Evolutionary conservation across 2,888 invertebrate species (phyloP).

Genomic region (Andrena camellia): DNA sequence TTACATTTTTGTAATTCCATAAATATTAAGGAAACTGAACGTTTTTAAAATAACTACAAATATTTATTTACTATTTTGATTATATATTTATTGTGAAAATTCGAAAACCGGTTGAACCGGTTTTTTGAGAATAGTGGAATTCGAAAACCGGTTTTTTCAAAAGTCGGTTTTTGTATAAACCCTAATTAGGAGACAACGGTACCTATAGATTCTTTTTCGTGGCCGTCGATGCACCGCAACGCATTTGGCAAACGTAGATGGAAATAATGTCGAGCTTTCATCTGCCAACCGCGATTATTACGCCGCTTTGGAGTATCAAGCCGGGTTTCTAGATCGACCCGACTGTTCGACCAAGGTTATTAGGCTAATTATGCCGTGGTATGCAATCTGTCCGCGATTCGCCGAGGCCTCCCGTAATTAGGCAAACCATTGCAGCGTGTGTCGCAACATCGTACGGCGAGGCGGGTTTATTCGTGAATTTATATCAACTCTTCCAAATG

Average conservation of each 20-base stretch:
- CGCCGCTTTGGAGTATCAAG: constrained; percentile 10
- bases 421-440: constrained; percentile 54
- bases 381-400: constrained; percentile 59
- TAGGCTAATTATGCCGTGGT: constrained; percentile 66
- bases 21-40: no score
- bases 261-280: constrained; percentile 22
- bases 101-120: no score
- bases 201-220: neutral
- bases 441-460: constrained; percentile 32
- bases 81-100: no score
- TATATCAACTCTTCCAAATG: neutral
- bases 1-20: no score
- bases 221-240: neutral
- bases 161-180: no score
- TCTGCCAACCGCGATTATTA: constrained; percentile 24
- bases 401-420: constrained; percentile 66
- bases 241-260: constrained; percentile 16
- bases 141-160: no score
- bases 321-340: constrained; percentile 41
- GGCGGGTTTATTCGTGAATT: constrained; percentile 12
- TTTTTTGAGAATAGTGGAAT: no score
- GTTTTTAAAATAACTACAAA: no score
- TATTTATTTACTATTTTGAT: no score
- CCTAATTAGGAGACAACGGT: neutral
- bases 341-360: constrained; percentile 57